These are phyloP conservation scores for Ophion slaviceki DNA, from an alignment of 2,888 invertebrate genomes.

Conservation along the genomic window DNA sequence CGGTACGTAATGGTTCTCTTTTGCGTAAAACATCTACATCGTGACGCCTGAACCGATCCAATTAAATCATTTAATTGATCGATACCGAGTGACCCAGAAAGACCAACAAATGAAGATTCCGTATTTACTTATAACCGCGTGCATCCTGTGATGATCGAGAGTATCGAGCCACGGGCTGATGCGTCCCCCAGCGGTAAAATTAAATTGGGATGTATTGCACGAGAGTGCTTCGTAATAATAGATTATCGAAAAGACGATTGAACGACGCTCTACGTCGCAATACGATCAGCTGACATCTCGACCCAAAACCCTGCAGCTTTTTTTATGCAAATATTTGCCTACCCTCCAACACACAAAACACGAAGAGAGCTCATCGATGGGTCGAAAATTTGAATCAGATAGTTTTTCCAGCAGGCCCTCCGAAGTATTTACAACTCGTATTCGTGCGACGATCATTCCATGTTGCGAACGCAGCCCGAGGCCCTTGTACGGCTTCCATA, in stretches of 20 bases:
- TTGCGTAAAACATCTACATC: neutral
- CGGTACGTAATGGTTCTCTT: neutral
- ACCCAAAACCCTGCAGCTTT: neutral
- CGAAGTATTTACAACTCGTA: neutral
- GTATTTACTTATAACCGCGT: conserved; percentile 1
- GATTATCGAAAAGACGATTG: neutral
- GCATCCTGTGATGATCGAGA: neutral
- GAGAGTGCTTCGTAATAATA: neutral
- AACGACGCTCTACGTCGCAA: neutral
- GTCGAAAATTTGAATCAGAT: neutral
- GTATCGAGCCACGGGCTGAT: neutral
- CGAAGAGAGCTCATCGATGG: too few relatives aligned
- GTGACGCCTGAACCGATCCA: neutral
- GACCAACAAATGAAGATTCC: conserved; percentile 3
- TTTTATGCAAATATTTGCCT: neutral
- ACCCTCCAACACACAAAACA: too few relatives aligned
- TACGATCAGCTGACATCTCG: neutral
- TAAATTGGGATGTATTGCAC: conserved; percentile 16
- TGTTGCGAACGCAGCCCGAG: conserved; percentile 8
- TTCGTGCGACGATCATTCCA: neutral
- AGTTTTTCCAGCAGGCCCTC: neutral
- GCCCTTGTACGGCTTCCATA: conserved; percentile 9
- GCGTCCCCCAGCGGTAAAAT: neutral
- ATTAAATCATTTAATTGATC: neutral
- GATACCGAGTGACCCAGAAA: neutral